A percentile compares a stretch with the other conserved stretches of the same genome.
Conservation (phyloP, 2,797 vertebrate species). For the Phrynocephalus vlangalii region DNA sequence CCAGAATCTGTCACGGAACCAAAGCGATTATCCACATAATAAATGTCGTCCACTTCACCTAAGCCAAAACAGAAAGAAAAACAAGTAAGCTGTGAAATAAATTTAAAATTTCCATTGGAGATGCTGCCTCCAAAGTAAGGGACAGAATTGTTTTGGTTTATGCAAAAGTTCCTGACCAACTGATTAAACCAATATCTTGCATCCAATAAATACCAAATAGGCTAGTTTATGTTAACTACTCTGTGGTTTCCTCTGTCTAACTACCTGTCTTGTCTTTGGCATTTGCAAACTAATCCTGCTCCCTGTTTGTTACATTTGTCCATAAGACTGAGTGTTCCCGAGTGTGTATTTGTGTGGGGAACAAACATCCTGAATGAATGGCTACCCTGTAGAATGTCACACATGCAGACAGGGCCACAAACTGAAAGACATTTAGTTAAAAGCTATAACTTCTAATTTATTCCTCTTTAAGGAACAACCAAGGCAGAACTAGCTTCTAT, state of each 20-base stretch:
- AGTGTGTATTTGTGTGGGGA: background rate
- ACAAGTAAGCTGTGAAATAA: background rate
- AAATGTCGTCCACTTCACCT: slow-evolving; percentile 77
- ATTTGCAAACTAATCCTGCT: background rate
- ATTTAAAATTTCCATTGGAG: background rate
- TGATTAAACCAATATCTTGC: background rate
- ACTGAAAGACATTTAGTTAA: background rate
- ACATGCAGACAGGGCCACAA: background rate
- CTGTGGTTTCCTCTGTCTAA: background rate
- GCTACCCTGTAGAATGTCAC: background rate
- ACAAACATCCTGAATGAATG: background rate
- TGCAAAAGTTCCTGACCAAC: background rate
- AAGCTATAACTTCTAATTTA: too few species aligned
- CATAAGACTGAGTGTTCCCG: background rate
- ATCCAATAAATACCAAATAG: background rate
- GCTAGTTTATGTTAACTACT: background rate
- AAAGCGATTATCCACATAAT: slow-evolving; percentile 72
- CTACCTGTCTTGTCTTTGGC: background rate
- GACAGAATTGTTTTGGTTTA: background rate
- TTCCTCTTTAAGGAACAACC: too few species aligned
- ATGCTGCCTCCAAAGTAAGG: background rate
- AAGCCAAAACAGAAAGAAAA: slow-evolving; percentile 26
- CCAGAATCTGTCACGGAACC: slow-evolving; percentile 75
- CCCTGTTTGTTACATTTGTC: background rate
- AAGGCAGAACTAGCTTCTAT: too few species aligned